Base-by-base conservation (phyloP, 2,888 invertebrate species). In the Stenichneumon culpator region DNA sequence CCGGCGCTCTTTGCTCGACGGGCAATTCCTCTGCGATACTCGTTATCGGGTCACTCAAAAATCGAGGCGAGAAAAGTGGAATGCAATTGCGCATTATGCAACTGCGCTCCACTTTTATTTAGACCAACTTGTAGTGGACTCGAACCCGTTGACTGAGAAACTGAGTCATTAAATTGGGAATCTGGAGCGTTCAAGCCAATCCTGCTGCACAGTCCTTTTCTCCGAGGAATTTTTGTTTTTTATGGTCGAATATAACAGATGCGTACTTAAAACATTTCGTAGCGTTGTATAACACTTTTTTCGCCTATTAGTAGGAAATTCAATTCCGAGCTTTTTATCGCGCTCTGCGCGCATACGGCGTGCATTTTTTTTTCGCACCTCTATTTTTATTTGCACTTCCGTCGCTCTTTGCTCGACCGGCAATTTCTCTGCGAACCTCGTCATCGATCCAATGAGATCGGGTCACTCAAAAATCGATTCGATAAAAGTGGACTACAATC, bases 381-480 rank as follows among this genome's bases (percentile, higher is more conserved):
- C 39, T 39, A 19, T 36, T 39, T 19, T 65, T n/a, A 19, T 65
- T 32, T 65, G 7, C 11, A 32, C 11, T 78, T 22, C 22, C 3
- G 44, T 78, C 25, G 11, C 39, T 50, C 65, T 67, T 25, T 32
- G 52, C 50, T 60, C 25, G 32, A 65, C 16, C n/a, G 32, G 25
- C 14, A 75, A 68, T 69, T 60, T 47, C 54, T 74, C 57, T 25
- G 28, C 25, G 44, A 44, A 44, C 36, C 54, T 67, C 65, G 32
- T 32, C 6, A 32, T 32, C 6, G 32, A 32, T 32, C 32, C 0
- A 0, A 32, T 7, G 7, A 32, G 32, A 6, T 32, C 32, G 7
- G 7, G 32, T 32, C 32, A 7, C 7, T 32, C 6, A 32, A 7
- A 32, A 32, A 5, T 6, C 28, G 0, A 5, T 4, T 0, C 28